Evolutionary conservation across 1,140 invertebrate species (phyloP), one percentile per base, ranked within the genome.

Genomic region (Diprion similis): DNA sequence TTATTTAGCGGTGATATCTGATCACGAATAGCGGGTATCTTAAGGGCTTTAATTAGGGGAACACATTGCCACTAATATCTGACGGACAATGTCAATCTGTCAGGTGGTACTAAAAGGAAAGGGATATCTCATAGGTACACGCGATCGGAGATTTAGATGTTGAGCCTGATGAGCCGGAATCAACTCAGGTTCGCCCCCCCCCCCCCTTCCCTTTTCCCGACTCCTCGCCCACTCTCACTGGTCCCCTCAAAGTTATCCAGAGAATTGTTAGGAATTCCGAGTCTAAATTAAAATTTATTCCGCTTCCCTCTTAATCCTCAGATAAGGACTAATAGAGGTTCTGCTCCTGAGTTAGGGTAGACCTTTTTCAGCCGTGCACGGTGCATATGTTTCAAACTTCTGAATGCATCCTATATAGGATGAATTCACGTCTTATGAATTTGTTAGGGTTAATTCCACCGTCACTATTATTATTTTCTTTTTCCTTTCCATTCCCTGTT

Each of bases 41-140:
- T 18, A 18, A 68, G 72, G 75, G 76, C 72, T 85, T 86, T 81
- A 86, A 87, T 87, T 86, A 86, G 83, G 83, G 76, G 77, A 86
- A 86, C 85, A 86, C 85, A 87, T 87, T 85, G 84, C 81, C 82
- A 83, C 84, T 87, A 87, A 87, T 86, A 85, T 85, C 77, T 71
- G 78, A 80, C 79, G 82, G 81, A 86, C 82, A 84, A 83, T 84
- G 84, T 83, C 84, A 82, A 85, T 86, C 84, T 84, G 85, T 85
- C 84, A 82, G 75, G 8, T 59, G 79, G 82, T 84, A 84, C 81
- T 81, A 83, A 82, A 80, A 79, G 81, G 80, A 77, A 73, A 79
- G 76, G 79, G 82, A 83, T 83, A 82, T 82, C 81, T 85, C 81
- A 84, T 77, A 47, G 45, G 81, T 76, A 81, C 81, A 83, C 76